Evolutionary conservation across 2,888 invertebrate species (phyloP), one percentile per base, ranked within the genome.

Genomic region (Eupelmus urozonus): DNA sequence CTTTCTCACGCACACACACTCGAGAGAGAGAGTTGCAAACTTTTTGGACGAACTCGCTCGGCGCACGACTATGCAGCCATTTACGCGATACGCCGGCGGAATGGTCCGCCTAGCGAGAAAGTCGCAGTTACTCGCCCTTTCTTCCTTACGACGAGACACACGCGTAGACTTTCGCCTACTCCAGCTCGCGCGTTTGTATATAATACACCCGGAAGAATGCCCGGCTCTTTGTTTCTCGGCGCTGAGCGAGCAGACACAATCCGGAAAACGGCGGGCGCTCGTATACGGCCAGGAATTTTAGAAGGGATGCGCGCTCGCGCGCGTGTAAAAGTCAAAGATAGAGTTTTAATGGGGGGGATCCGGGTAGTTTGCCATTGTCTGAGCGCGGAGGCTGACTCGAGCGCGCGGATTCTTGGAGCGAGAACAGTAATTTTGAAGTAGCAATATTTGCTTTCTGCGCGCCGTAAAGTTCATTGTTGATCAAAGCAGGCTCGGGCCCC

Each of bases 1-100:
- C n/a, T 65, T 18, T 18, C n/a, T 13, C 34, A 29, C 42, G 23
- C 29, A 7, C 7, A 11, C 51, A 5, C 29, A 25, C 69, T 42
- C n/a, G n/a, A n/a, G n/a, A n/a, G n/a, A n/a, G n/a, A n/a, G n/a
- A n/a, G n/a, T 45, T 57, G 16, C 40, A 57, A 72, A 66, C 63
- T 79, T 62, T 76, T 79, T 62, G 57, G 34, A 25, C 23, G 53
- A 66, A 72, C 71, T 66, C 72, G 60, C 72, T 20, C 29, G 13
- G 18, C 11, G 49, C 16, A n/a, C 13, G 49, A 3, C 53, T 77
- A 77, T 69, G 75, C 66, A 27, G 20, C 18, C 62, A 76, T 78
- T 76, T 76, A 51, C 76, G 63, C 73, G 29, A 75, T 75, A 70
- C 34, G n/a, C 23, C 4, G 20, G 2, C 25, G 16, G 29, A 55